Conservation (phyloP, 2,113 vertebrate species). For the Antechinus stuartii region DNA sequence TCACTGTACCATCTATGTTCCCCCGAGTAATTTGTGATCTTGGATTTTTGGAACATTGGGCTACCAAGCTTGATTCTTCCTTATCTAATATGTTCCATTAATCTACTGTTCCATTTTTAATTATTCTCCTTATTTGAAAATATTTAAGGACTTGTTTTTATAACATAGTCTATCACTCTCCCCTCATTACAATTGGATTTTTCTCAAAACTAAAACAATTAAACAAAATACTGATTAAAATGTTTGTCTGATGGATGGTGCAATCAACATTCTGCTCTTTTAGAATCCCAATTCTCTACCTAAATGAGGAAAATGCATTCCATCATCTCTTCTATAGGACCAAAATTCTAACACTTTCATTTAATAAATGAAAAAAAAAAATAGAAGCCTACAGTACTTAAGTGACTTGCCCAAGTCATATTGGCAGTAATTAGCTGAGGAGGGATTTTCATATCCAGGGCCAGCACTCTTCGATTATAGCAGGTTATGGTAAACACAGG, state of each 20-base stretch:
- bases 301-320: neutral
- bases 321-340: neutral
- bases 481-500: neutral
- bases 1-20: neutral
- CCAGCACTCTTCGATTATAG: neutral
- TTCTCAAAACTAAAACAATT: neutral
- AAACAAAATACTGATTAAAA: neutral
- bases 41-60: neutral
- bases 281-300: neutral
- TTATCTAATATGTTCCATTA: neutral
- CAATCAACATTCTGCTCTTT: neutral
- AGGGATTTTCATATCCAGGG: neutral
- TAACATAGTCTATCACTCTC: neutral
- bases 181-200: neutral
- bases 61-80: neutral
- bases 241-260: neutral
- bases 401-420: neutral
- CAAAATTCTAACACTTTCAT: neutral
- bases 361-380: slow-evolving; percentile 9
- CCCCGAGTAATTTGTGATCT: neutral
- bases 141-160: neutral
- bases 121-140: neutral
- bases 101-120: neutral
- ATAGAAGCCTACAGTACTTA: neutral
- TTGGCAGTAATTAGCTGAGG: neutral